Base-by-base conservation (phyloP, 2,888 invertebrate genomes). In the Hoplodrina ambigua region DNA sequence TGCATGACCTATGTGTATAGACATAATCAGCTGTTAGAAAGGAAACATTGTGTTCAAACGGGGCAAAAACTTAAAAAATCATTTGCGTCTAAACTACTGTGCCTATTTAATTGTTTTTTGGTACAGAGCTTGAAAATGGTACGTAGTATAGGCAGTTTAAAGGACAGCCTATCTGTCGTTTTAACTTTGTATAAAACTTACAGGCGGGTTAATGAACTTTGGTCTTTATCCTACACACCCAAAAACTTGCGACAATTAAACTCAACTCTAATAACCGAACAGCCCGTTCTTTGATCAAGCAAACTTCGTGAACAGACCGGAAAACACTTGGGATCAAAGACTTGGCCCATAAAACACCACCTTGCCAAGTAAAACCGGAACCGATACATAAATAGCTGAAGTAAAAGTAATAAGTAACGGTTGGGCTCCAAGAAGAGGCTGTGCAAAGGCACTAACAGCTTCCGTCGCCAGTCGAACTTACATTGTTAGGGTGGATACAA, bases 361-460 rank as follows among this genome's bases (percentile, higher is more conserved):
- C 33, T 55, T 11, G 25, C 30, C 8, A 55, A 58, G 41, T 33
- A 63, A 80, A 66, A 55, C 55, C 20, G 54, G 55, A 63, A 69
- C 65, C 66, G 41, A 78, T 78, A 77, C 70, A 81, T 80, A 80
- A 80, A 78, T 80, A 69, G 72, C 63, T 37, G 15, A 46, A 75
- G 59, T 68, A 54, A 60, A 72, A 77, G 65, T 70, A 77, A 72
- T 77, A 77, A 72, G 69, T 78, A 63, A 78, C 65, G 58, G 50
- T 56, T 59, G 52, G 57, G 58, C 13, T 56, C 33, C n/a, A 13
- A 59, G 41, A 41, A 72, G 63, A 77, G 59, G 57, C 53, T 46
- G 44, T 20, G 52, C 44, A 33, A 25, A 71, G 76, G 62, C 52
- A 69, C 81, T 71, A 72, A 77, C 66, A 59, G 72, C 54, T 78